Base-by-base conservation (phyloP, 2,888 invertebrate species). In the Hypolimnas misippus region DNA sequence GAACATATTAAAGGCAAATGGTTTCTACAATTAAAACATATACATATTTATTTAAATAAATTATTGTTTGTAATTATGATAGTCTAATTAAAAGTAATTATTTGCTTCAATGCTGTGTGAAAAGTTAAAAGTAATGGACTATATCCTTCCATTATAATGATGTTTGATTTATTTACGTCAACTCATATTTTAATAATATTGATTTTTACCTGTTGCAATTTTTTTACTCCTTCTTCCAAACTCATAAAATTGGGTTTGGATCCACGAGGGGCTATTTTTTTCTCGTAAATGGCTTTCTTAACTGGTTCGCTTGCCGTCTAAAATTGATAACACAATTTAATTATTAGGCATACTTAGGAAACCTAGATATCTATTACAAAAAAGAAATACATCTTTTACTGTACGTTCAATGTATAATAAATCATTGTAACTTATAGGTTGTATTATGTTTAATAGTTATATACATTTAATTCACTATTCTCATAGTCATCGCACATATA, bases 1-100 rank as follows among this genome's bases (percentile, higher is more conserved):
- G 42, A 53, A 67, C 75, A 93, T 93, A 75, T 95, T 93, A 68
- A 95, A 95, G 0, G 94, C 95, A 71, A 94, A 95, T 1, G 94
- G 92, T 61, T 92, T 93, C 76, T 92, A 71, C 12, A 87, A 38
- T 46, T 63, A 59, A 54, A 25, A 60, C 60, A 6, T 10, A n/a
- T 44, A 17, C 1, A 55, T 1, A 12, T 4, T 38, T n/a, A n/a
- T 2, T 12, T 29, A 21, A 1, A n/a, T n/a, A 46, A 46, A 21
- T 21, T n/a, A 40, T 21, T 12, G 21, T 17, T 46, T 21, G 7
- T 21, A 46, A 46, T 44, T 12, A 19, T 12, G 1, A 17, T 17
- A 7, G 42, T 19, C 7, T 46, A 46, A 46, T 46, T 46, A 46
- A 21, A 21, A 21, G 12, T 12, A 46, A 46, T 12, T 10, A 46